Base-by-base conservation (phyloP, 2,113 vertebrate species). In the Vulpes lagopus region DNA sequence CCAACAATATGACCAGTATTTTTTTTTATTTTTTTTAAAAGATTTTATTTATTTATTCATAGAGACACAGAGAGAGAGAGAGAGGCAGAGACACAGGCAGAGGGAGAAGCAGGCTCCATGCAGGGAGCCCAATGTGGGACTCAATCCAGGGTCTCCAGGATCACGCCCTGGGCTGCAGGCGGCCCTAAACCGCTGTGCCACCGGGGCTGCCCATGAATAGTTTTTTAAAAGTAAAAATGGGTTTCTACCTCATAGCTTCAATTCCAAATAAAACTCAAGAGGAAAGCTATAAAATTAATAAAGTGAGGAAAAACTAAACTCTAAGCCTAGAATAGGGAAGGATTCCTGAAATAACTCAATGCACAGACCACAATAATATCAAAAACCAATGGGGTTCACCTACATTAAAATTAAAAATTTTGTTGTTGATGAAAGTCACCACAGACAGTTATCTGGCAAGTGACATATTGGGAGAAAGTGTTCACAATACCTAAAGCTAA, bases 401-500 rank as follows among this genome's bases (percentile, higher is more conserved):
- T 71, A 85, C 25, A 60, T 89, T 82, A 93, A 94, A 97, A 91
- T 53, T 60, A 84, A 92, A 79, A 60, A 86, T 62, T 81, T 88
- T 35, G 15, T 32, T 38, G 20, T 55, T 87, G 88, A 55, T 85
- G 59, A 96, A 94, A 91, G 65, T 78, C 11, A 73, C 60, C 60
- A 64, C 0, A 76, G 9, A 38, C 43, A 82, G 23, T 89, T 80
- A 95, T 6, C 78, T 64, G 27, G 69, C 22, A 80, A 88, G 62
- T 51, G 27, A 90, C 43, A 57, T 30, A 59, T 1, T 1, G 12
- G 23, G 55, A 85, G 12, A 78, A 91, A 74, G 22, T 32, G 43
- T 27, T 60, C 38, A n/a, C 73, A 27, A 25, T 74, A 76, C n/a
- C 38, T 43, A 67, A 38, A 89, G 62, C 27, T 49, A 95, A 91